phyloP scores from a whole-genome alignment of 2,797 vertebrate species.

The Glyptemys insculpta region DNA sequence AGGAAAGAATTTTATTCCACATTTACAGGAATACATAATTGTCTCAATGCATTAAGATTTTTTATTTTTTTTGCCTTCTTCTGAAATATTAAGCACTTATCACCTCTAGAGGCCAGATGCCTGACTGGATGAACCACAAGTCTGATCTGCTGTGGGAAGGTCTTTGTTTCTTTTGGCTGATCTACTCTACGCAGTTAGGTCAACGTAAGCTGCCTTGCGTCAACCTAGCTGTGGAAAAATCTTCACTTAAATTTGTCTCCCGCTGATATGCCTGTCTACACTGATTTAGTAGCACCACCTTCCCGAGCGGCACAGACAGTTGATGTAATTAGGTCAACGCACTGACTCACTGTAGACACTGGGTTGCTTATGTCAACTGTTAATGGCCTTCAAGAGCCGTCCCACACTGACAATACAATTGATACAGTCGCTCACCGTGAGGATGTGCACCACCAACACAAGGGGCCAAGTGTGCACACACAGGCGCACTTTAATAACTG shows the following conservation, averaged over 20 bases:
- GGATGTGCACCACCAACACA: neutral
- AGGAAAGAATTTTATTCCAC: neutral
- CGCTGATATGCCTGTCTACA: neutral
- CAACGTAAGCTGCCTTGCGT: neutral
- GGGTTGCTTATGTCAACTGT: neutral
- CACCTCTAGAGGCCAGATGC: neutral
- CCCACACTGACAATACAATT: neutral
- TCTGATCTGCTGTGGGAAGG: neutral
- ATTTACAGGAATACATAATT: neutral
- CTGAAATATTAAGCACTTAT: neutral
- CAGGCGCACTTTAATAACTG: neutral
- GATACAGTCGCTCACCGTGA: neutral
- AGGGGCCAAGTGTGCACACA: neutral
- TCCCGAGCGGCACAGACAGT: neutral
- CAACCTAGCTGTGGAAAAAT: neutral
- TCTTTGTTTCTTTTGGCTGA: neutral
- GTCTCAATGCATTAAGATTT: neutral
- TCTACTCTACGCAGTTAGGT: neutral
- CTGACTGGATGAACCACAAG: accelerated
- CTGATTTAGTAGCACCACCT: neutral
- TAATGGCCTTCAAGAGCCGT: neutral
- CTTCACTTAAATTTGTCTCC: neutral
- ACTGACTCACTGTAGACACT: neutral
- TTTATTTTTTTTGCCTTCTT: neutral
- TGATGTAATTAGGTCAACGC: neutral